Evolutionary conservation across 2,797 vertebrate genomes (phyloP).

Genomic region (Nannoperca australis): DNA sequence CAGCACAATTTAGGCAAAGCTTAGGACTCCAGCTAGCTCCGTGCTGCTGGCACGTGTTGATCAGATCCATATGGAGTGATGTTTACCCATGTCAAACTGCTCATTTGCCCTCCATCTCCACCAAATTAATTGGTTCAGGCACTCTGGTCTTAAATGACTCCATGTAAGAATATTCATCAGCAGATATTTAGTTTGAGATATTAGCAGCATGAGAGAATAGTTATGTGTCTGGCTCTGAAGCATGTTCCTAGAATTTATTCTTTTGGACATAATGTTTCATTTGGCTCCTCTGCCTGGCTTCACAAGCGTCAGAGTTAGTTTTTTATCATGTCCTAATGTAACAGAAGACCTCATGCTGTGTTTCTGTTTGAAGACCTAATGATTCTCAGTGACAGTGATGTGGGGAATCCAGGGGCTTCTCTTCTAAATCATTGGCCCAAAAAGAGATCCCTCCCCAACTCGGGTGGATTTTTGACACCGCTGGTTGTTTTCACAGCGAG

Average conservation of each 20-base stretch:
- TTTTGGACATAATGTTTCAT: conserved; percentile 44
- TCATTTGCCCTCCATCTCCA: conserved; percentile 32
- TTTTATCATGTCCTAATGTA: conserved; percentile 41
- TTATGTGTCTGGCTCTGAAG: conserved; percentile 32
- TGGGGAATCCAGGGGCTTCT: conserved; percentile 24
- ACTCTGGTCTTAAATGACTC: conserved; percentile 25
- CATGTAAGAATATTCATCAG: conserved; percentile 18
- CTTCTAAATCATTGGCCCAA: conserved; percentile 38
- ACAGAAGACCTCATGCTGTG: conserved; percentile 43
- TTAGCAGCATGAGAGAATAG: conserved; percentile 27
- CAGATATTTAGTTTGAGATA: conserved; percentile 40
- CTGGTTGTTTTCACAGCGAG: conserved; percentile 59
- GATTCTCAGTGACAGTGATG: conserved; percentile 49
- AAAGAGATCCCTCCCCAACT: conserved; percentile 26
- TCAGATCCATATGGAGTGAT: conserved; percentile 49
- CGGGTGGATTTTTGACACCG: conserved; percentile 24
- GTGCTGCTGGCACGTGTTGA: conserved; percentile 24
- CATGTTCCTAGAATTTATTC: conserved; percentile 33
- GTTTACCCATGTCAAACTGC: conserved; percentile 45
- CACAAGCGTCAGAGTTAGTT: conserved; percentile 41
- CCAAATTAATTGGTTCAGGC: conserved; percentile 6
- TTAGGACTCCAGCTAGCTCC: background rate
- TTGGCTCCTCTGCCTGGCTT: conserved; percentile 32
- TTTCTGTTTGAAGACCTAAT: conserved; percentile 35
- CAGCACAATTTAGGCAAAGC: background rate